phyloP scores from a whole-genome alignment of 2,888 invertebrate species.

The Barypeithes pellucidus region DNA sequence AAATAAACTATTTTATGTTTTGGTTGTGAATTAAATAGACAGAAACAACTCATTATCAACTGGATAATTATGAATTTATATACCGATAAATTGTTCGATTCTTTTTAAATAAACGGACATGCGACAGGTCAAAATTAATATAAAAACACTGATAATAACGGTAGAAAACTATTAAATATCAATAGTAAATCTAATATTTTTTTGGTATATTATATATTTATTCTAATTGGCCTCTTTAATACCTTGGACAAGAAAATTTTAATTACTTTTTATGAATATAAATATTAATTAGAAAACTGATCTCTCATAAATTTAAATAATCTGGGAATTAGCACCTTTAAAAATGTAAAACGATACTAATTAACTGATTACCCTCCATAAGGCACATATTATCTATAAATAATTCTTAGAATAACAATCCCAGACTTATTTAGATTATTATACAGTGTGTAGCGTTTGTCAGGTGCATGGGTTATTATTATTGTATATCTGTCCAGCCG shows the following conservation, averaged over 20 bases:
- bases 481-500: too few species aligned
- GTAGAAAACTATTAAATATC: constrained; percentile 8
- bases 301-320: constrained; percentile 27
- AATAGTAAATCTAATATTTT: constrained; percentile 6
- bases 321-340: constrained; percentile 25
- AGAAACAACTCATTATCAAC: constrained; percentile 18
- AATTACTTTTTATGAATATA: constrained; percentile 19
- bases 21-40: constrained; percentile 15
- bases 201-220: constrained; percentile 6
- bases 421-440: too few species aligned
- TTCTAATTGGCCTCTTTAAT: constrained; percentile 19
- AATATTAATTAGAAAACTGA: constrained; percentile 21
- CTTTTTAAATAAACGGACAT: constrained; percentile 13
- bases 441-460: background rate
- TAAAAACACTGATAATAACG: constrained; percentile 18
- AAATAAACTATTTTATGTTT: constrained; percentile 4
- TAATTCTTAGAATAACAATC: background rate
- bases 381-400: constrained; percentile 1
- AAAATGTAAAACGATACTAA: constrained; percentile 33
- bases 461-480: too few species aligned
- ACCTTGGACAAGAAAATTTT: constrained; percentile 17
- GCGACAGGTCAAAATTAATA: constrained; percentile 9
- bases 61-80: constrained; percentile 21
- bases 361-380: constrained; percentile 28
- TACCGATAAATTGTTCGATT: constrained; percentile 5